phyloP scores from a whole-genome alignment of 1,140 invertebrate species.

The Tribolium madens region DNA sequence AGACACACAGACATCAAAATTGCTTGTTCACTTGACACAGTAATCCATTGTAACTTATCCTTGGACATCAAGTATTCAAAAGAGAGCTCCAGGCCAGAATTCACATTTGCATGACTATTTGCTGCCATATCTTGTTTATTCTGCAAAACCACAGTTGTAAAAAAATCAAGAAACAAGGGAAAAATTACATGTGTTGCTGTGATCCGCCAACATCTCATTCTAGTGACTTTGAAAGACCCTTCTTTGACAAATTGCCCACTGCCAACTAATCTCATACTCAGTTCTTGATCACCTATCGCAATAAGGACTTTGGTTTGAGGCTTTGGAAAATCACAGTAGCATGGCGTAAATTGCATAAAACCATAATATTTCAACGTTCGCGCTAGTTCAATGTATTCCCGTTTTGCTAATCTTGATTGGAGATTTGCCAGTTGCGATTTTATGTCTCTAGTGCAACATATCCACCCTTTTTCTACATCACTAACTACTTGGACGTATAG shows the following conservation, averaged over 20 bases:
- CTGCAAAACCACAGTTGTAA: constrained; percentile 44
- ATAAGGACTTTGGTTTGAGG: constrained; percentile 76
- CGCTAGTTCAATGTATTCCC: constrained; percentile 89
- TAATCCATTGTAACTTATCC: constrained; percentile 93
- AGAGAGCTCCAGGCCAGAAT: constrained; percentile 80
- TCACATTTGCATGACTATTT: constrained; percentile 59
- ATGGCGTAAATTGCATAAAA: constrained; percentile 84
- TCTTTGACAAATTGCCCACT: constrained; percentile 74
- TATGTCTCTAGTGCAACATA: constrained; percentile 78
- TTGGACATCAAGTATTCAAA: constrained; percentile 97
- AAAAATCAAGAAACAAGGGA: constrained; percentile 7
- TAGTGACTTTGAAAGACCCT: constrained; percentile 90
- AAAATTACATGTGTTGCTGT: constrained; percentile 82
- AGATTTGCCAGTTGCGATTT: constrained; percentile 77
- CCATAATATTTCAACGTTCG: constrained; percentile 89
- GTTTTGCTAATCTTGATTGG: constrained; percentile 81
- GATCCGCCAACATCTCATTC: constrained; percentile 98
- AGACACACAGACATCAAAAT: constrained; percentile 96
- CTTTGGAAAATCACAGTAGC: constrained; percentile 83
- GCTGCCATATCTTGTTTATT: constrained; percentile 59
- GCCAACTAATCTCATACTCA: constrained; percentile 74
- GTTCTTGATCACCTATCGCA: constrained; percentile 82
- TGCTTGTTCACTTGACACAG: constrained; percentile 88
- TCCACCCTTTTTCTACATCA: constrained; percentile 90
- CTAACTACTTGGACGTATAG: constrained; percentile 88